phyloP scores from a whole-genome alignment of 1,140 invertebrate genomes.

The Bathynomus jamesi region DNA sequence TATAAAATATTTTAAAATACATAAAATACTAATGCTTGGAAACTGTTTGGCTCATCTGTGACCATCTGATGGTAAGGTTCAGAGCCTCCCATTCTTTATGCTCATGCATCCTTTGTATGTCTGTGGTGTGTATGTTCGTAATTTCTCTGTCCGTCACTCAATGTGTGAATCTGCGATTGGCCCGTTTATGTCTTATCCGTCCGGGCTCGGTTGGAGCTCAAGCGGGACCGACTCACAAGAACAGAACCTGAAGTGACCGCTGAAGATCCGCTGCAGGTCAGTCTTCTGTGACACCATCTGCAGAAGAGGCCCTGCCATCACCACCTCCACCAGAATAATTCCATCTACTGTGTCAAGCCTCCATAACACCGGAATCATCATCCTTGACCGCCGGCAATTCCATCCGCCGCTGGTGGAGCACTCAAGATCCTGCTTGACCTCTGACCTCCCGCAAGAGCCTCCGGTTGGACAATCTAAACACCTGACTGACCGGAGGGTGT shows the following conservation, averaged over 20 bases:
- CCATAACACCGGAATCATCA: not conserved
- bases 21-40: no score
- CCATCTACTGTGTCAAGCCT: not conserved
- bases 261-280: not conserved
- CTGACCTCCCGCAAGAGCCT: not conserved
- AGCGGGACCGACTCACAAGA: not conserved
- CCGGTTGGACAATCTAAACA: not conserved
- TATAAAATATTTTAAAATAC: no score
- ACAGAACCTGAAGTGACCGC: not conserved
- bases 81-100: no score
- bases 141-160: not conserved
- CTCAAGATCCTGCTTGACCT: not conserved
- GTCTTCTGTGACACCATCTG: not conserved
- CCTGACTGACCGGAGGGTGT: not conserved
- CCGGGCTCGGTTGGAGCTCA: not conserved
- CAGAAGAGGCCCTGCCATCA: not conserved
- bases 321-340: not conserved
- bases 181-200: not conserved
- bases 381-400: not conserved
- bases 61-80: no score
- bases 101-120: no score
- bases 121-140: no score
- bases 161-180: not conserved
- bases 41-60: no score
- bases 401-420: not conserved